Evolutionary conservation across 2,113 vertebrate species (phyloP), one percentile per base, ranked within the genome.

Genomic region (Dolichotis patagonum): DNA sequence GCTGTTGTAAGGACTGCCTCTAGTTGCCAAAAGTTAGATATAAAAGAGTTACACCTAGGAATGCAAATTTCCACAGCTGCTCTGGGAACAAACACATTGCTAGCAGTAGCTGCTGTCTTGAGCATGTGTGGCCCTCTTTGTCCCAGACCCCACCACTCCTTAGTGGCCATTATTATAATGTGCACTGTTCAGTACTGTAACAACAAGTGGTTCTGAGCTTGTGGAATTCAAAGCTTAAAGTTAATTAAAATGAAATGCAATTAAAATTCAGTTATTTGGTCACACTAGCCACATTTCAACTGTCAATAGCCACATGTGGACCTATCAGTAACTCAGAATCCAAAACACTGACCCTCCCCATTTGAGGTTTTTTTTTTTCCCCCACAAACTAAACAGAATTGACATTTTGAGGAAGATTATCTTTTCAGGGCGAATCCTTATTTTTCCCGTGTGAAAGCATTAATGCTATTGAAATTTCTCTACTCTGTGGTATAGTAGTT

Each of bases 181-280:
- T 24, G 22, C 1, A 13, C 4, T 7, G 1, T 80, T 8, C 0
- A 0, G 6, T 65, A 30, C 9, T 41, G 28, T 62, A 80, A 6
- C 43, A 35, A 5, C 14, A 49, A 6, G 32, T 43, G 41, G 3
- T 63, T 78, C 22, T 26, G 28, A 88, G 4, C 24, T 80, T 78
- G 14, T 60, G 83, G 63, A 49, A 63, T 58, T 13, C 56, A 69
- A 90, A 73, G 35, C 77, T 90, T 65, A 82, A 58, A 43, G 63
- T 41, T 46, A 88, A 43, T 71, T 67, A 75, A 63, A 90, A 65
- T 75, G 5, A 69, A 85, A 54, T 88, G 7, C 19, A 41, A 78
- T 77, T 87, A 60, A 77, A 94, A 85, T 49, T 77, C 5, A 54
- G 5, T 52, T 83, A 28, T 84, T 83, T 28, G 1, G 8, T 73